Evolutionary conservation across 2,888 invertebrate genomes (phyloP).

Genomic region (Agrochola lychnidis): DNA sequence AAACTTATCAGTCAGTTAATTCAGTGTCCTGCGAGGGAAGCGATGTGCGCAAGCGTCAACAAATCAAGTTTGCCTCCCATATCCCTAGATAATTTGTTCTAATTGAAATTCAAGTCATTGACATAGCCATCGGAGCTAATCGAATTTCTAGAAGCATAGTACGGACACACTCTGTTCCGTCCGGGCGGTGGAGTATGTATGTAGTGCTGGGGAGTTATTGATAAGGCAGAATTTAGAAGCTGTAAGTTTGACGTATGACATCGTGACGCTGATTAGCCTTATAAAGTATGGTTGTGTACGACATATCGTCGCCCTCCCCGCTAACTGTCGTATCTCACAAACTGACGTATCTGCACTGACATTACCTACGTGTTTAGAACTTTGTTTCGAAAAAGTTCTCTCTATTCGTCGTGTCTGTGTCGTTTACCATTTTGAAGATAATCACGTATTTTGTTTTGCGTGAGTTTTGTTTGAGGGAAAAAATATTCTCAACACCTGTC

Average conservation of each 20-base stretch:
- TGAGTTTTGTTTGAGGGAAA: no score
- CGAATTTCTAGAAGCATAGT: slow-evolving; percentile 84
- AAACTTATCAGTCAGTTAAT: slow-evolving; percentile 61
- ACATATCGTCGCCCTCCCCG: no score
- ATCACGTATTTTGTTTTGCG: no score
- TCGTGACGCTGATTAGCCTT: no score
- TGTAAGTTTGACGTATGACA: neutral
- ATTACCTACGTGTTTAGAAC: no score
- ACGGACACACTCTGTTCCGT: slow-evolving; percentile 9
- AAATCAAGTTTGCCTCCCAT: slow-evolving; percentile 88
- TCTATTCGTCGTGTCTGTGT: no score
- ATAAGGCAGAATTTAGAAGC: neutral
- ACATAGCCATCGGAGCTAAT: slow-evolving; percentile 91
- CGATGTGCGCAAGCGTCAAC: slow-evolving; percentile 79
- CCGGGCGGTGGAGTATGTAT: neutral
- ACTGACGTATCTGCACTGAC: no score
- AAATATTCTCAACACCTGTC: no score
- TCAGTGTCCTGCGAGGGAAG: slow-evolving; percentile 29
- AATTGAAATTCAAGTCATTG: slow-evolving; percentile 94
- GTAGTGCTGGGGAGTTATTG: neutral
- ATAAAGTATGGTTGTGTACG: no score
- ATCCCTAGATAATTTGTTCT: slow-evolving; percentile 91
- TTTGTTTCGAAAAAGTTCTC: no score
- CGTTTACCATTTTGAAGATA: no score
- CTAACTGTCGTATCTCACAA: no score